Evolutionary conservation across 1,140 invertebrate species (phyloP).

Genomic region (Oscheius sp.): DNA sequence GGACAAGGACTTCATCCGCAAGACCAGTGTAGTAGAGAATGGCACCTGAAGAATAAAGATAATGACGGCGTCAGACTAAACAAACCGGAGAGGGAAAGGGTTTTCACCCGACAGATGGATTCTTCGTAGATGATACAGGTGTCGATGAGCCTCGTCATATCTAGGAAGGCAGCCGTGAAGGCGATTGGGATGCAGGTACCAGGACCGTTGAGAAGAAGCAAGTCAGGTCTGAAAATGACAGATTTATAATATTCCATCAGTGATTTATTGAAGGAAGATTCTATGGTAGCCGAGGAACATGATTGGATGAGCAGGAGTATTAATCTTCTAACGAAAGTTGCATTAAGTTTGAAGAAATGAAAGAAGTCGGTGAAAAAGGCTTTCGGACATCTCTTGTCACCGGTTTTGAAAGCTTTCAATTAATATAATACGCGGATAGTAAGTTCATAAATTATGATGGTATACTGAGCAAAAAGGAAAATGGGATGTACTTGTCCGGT

Average conservation of each 20-base stretch:
- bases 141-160: slow-evolving; percentile 70
- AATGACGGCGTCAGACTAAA: neutral
- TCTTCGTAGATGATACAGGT: slow-evolving; percentile 84
- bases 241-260: neutral
- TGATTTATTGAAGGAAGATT: neutral
- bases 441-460: too few relatives aligned
- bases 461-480: too few relatives aligned
- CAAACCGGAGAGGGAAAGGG: slow-evolving; percentile 75
- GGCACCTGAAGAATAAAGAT: neutral
- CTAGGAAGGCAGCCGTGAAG: slow-evolving; percentile 67
- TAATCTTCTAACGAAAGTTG: neutral
- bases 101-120: slow-evolving; percentile 85
- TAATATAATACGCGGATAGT: too few relatives aligned
- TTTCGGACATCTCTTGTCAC: neutral
- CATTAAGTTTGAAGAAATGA: slow-evolving; percentile 6
- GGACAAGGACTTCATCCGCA: slow-evolving; percentile 81
- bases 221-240: slow-evolving; percentile 45
- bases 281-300: neutral
- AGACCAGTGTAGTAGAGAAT: slow-evolving; percentile 61
- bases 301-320: neutral
- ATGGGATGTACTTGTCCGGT: too few relatives aligned
- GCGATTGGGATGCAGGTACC: slow-evolving; percentile 89
- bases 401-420: too few relatives aligned
- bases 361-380: neutral
- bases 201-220: slow-evolving; percentile 85